Evolutionary conservation across 2,797 vertebrate genomes (phyloP), one percentile per base, ranked within the genome.

Genomic region (Toxotes lorentzi): DNA sequence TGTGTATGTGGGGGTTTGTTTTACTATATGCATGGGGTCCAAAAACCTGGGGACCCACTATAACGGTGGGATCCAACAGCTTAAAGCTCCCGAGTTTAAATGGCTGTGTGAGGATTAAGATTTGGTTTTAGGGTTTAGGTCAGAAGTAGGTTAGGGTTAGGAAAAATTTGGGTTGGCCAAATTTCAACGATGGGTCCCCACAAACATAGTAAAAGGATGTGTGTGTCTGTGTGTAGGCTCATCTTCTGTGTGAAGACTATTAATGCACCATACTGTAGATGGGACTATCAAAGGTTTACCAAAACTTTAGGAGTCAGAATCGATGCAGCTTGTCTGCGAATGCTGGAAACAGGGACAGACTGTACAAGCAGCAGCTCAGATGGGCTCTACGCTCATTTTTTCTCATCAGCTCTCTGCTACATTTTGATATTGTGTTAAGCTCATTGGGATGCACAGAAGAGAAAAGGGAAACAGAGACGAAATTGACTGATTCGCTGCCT

Each of bases 401-500:
- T 86, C 78, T 90, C 85, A 89, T 88, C 89, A 89, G 71, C 80
- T 73, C 53, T 77, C 78, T 80, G 88, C 71, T 86, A 83, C 81
- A 85, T 87, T 93, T 88, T 90, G 85, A 91, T 85, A 88, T 82
- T 78, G 78, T 78, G 71, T 84, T 84, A 71, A 84, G 76, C 86
- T 94, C 89, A 93, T 93, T 88, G 87, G 72, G 87, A 93, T 93
- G 89, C 94, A 93, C 83, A 71, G 88, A 78, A 77, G 79, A 85
- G 77, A 82, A 87, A 84, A 75, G 54, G 62, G 83, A 81, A 85
- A 85, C 81, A 79, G 85, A 93, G 89, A 94, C 90, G 79, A 89
- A 93, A 91, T 88, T 88, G 91, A 93, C 85, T 91, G 91, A 94
- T 93, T 92, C 53, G 27, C 84, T 87, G 88, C 88, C 81, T 88